Evolutionary conservation across 2,888 invertebrate genomes (phyloP).

Genomic region (Rhyacophila evoluta): DNA sequence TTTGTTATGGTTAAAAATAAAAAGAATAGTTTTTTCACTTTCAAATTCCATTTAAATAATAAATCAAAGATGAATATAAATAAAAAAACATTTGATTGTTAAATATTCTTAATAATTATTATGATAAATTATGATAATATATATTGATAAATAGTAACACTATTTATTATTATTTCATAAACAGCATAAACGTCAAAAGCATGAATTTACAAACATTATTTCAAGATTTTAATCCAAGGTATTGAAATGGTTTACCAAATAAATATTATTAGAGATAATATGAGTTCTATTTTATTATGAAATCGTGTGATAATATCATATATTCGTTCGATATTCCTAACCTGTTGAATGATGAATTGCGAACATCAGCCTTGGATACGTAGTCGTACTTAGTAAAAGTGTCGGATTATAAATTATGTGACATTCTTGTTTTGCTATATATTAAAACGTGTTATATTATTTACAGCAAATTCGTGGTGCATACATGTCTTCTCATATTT

Average conservation of each 20-base stretch:
- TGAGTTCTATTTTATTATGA: neutral
- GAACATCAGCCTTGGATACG: constrained; percentile 31
- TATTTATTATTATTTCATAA: constrained; percentile 13
- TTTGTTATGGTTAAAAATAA: too few species aligned
- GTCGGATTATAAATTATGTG: constrained; percentile 29
- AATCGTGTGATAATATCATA: neutral
- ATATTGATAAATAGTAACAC: neutral
- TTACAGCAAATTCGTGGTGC: constrained; percentile 95
- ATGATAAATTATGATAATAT: too few species aligned
- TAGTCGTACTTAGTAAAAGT: neutral
- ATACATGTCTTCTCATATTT: constrained; percentile 92
- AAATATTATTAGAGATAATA: neutral
- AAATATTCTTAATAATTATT: too few species aligned
- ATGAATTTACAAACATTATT: constrained; percentile 92
- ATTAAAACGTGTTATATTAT: constrained; percentile 40
- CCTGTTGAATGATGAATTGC: constrained; percentile 5
- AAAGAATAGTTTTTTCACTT: too few species aligned
- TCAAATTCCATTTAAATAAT: too few species aligned
- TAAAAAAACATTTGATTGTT: too few species aligned
- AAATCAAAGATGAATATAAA: too few species aligned
- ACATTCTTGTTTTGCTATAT: constrained; percentile 41
- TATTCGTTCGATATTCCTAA: neutral
- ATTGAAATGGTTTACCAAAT: too few species aligned
- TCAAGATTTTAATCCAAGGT: constrained; percentile 95
- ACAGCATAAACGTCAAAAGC: constrained; percentile 57